Evolutionary conservation across 2,888 invertebrate genomes (phyloP), one percentile per base, ranked within the genome.

Genomic region (Euphydryas editha): DNA sequence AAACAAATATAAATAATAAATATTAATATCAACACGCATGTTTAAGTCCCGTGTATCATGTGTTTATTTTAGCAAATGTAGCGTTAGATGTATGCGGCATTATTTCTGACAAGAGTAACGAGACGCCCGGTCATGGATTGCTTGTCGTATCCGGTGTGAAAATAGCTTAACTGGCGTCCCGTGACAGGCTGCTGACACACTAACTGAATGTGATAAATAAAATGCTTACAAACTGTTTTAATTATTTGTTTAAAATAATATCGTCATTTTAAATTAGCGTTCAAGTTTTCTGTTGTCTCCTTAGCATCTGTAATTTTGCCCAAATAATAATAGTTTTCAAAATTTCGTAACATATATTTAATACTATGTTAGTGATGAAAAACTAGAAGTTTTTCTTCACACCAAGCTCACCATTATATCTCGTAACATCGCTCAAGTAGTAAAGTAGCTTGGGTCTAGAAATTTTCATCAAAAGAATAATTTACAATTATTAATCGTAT

Each of bases 61-160:
- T 54, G 30, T 54, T 11, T 54, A 17, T 54, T 54, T 36, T 17
- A 17, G 17, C 36, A 54, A 54, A 54, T 54, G 17, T 54, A 54
- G 54, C 36, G 36, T 30, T 54, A 54, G 36, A 54, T 36, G 54
- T 54, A 54, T 46, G 20, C 39, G 24, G n/a, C 55, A 37, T 61
- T 56, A 66, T 66, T 62, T 63, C 65, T 65, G 68, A 57, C 62
- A 57, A n/a, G 47, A 61, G 58, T 62, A 67, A 63, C 65, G 62
- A 65, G 68, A 59, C 61, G 61, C 59, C 37, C 65, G 42, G 65
- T 71, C 67, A 68, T 57, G 59, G 67, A 62, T 69, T 65, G 69
- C 62, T 68, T 42, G 61, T 15, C 62, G 65, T 63, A 68, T 73
- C 71, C 70, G 71, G 70, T 67, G 71, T 71, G 73, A 70, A 70